phyloP scores from a whole-genome alignment of 1,140 invertebrate species.

The Littorina saxatilis region DNA sequence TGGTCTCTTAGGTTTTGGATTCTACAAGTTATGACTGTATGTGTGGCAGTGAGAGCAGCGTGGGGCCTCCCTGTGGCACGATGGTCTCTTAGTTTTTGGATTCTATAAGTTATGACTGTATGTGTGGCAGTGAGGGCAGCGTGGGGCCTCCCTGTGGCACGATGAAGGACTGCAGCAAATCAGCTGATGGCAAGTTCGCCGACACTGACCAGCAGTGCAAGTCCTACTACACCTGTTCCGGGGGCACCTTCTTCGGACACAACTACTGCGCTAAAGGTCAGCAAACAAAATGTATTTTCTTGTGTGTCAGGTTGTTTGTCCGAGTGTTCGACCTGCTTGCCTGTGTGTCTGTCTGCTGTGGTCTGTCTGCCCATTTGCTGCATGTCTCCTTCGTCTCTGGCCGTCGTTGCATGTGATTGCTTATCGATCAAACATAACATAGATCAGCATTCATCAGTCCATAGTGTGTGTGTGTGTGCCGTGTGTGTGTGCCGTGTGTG shows the following conservation, averaged over 20 bases:
- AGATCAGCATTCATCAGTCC: too few relatives aligned
- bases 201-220: constrained; percentile 44
- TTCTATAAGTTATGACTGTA: too few relatives aligned
- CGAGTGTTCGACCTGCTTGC: neutral
- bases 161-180: constrained; percentile 44
- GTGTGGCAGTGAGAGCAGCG: neutral
- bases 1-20: too few relatives aligned
- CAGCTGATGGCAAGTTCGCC: constrained; percentile 44
- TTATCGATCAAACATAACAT: too few relatives aligned
- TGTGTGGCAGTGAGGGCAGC: neutral
- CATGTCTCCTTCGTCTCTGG: too few relatives aligned
- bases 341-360: neutral
- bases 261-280: constrained; percentile 52
- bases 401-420: too few relatives aligned
- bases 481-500: too few relatives aligned
- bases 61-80: too few relatives aligned
- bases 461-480: too few relatives aligned
- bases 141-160: constrained; percentile 37
- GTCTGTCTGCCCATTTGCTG: too few relatives aligned
- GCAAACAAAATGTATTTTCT: neutral
- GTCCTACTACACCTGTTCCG: constrained; percentile 53
- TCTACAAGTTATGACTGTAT: too few relatives aligned
- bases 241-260: constrained; percentile 52
- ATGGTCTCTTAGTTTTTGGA: too few relatives aligned
- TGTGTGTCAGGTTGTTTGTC: neutral